A percentile compares a stretch with the other conserved stretches of the same genome.
These are phyloP conservation scores for Okapia johnstoni DNA, from an alignment of 2,113 vertebrate genomes.

Conservation along the genomic window DNA sequence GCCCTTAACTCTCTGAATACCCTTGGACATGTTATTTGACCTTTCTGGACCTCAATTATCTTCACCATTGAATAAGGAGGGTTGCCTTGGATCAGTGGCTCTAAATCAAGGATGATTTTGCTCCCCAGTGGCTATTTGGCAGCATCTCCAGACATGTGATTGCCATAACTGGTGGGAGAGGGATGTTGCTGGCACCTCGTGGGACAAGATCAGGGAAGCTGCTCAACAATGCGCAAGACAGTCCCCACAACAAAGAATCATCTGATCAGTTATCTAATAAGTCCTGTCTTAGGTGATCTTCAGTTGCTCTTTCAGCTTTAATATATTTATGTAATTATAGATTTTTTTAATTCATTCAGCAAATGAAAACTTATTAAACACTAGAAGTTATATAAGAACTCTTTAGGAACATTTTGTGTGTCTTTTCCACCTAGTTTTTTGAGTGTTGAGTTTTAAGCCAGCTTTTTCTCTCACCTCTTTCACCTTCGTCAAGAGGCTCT, in stretches of 20 bases:
- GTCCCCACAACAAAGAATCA: neutral
- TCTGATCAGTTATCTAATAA: neutral
- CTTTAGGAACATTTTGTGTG: neutral
- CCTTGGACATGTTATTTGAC: neutral
- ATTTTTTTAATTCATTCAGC: neutral
- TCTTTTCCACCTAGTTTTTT: neutral
- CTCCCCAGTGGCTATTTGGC: neutral
- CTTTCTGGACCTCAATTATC: neutral
- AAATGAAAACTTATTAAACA: neutral
- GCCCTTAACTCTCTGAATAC: neutral
- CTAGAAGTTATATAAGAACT: neutral
- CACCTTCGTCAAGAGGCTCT: neutral
- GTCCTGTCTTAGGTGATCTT: neutral
- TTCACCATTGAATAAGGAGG: neutral
- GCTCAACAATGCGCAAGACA: too few relatives aligned
- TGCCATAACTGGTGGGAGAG: neutral
- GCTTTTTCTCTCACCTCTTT: neutral
- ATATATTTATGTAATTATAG: neutral
- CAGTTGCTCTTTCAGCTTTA: neutral
- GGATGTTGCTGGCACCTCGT: neutral
- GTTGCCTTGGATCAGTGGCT: neutral
- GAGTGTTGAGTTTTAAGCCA: neutral
- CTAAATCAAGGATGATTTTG: neutral
- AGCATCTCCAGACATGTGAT: neutral
- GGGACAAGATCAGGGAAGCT: neutral